Evolutionary conservation across 2,113 vertebrate species (phyloP).

Genomic region (Verasper variegatus): DNA sequence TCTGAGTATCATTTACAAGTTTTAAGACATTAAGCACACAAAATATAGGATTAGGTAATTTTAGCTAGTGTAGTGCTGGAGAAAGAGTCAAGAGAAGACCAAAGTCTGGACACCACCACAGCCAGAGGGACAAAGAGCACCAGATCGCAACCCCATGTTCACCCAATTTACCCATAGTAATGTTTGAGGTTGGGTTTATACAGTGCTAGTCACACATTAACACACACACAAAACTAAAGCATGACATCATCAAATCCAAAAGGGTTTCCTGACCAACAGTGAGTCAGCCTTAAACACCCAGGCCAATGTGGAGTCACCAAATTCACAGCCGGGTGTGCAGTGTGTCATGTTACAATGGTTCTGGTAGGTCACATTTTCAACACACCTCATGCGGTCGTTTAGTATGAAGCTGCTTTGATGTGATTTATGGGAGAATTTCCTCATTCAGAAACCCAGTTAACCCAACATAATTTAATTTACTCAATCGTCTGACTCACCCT

Average conservation of each 20-base stretch:
- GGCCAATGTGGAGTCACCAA: neutral
- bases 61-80: no score
- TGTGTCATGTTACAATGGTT: constrained; percentile 4
- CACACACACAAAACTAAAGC: neutral
- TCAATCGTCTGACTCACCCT: constrained; percentile 30
- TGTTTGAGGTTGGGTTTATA: neutral
- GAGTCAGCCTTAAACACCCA: neutral
- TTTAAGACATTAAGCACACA: no score
- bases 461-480: neutral
- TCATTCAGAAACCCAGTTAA: neutral
- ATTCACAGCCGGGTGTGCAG: neutral
- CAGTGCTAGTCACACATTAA: neutral
- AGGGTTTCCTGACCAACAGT: neutral
- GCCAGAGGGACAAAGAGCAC: neutral
- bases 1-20: no score
- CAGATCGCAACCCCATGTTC: neutral
- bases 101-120: neutral
- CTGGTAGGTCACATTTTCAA: neutral
- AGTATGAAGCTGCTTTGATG: neutral
- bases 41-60: no score
- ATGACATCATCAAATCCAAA: neutral
- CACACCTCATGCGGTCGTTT: neutral
- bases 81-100: no score
- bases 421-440: neutral
- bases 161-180: neutral